phyloP scores from a whole-genome alignment of 2,797 vertebrate genomes.

The Hafferia zeledoni region DNA sequence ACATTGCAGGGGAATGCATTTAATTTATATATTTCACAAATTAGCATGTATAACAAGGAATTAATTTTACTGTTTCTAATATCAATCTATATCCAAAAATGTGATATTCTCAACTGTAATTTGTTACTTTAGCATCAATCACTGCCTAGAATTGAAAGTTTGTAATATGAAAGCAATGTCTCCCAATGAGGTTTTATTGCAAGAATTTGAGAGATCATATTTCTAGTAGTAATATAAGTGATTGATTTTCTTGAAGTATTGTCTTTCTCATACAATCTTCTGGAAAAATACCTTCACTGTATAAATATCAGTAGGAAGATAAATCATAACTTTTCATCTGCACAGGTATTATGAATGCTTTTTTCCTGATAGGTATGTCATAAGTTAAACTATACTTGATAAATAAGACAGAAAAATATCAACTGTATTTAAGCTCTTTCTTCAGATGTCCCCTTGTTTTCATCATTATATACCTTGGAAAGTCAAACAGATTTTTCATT shows the following conservation, averaged over 20 bases:
- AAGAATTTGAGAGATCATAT: background rate
- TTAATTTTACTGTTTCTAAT: background rate
- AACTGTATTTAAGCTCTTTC: background rate
- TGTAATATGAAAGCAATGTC: background rate
- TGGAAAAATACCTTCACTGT: background rate
- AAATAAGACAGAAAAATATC: background rate
- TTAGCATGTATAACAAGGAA: background rate
- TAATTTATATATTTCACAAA: background rate
- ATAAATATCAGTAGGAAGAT: conserved; percentile 3
- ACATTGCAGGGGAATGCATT: background rate
- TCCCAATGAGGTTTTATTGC: background rate
- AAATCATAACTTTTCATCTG: background rate
- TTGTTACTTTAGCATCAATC: background rate
- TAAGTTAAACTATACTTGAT: background rate
- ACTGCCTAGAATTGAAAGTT: background rate
- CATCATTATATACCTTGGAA: background rate
- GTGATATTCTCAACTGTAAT: background rate
- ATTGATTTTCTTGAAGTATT: conserved; percentile 19
- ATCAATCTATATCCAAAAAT: background rate
- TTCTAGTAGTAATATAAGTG: background rate
- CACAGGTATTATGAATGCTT: background rate
- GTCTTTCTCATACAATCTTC: conserved; percentile 3
- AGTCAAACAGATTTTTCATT: background rate
- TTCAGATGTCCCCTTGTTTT: background rate
- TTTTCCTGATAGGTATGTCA: background rate